These are phyloP conservation scores for Acanthiza pusilla DNA, from an alignment of 2,797 vertebrate species.

Conservation along the genomic window DNA sequence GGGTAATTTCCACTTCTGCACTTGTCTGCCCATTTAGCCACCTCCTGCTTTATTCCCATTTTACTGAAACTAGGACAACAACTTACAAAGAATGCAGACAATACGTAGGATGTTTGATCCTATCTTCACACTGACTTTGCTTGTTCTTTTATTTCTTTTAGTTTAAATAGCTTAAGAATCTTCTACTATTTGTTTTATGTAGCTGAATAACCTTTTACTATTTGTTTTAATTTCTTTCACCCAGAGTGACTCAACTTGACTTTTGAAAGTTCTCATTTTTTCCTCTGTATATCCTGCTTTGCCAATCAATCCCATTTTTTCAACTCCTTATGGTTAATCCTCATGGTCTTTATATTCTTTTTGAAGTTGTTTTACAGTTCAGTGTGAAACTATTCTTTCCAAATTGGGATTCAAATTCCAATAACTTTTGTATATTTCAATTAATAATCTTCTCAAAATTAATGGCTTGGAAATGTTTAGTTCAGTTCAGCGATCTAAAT, in stretches of 20 bases:
- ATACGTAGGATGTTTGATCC: background rate
- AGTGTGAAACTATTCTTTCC: background rate
- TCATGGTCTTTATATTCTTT: background rate
- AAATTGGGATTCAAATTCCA: background rate
- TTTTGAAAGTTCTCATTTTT: slow-evolving; percentile 24
- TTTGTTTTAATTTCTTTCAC: slow-evolving; percentile 53
- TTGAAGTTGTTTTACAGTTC: background rate
- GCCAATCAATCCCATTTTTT: background rate
- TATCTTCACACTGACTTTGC: background rate
- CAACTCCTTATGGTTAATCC: background rate
- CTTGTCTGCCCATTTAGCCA: background rate
- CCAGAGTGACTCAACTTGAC: slow-evolving; percentile 14
- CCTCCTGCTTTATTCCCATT: background rate
- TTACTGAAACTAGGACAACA: background rate
- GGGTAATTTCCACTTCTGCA: background rate
- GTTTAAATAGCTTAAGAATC: slow-evolving; percentile 10
- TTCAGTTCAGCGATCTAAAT: background rate
- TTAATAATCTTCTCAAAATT: background rate
- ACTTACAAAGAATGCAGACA: background rate
- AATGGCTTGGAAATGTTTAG: background rate
- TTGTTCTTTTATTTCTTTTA: slow-evolving; percentile 9
- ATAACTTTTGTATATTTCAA: background rate
- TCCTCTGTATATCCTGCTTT: background rate
- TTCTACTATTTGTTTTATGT: slow-evolving; percentile 43
- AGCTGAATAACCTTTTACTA: slow-evolving; percentile 52